Evolutionary conservation across 2,113 vertebrate species (phyloP), one percentile per base, ranked within the genome.

Genomic region (Patagioenas fasciata): DNA sequence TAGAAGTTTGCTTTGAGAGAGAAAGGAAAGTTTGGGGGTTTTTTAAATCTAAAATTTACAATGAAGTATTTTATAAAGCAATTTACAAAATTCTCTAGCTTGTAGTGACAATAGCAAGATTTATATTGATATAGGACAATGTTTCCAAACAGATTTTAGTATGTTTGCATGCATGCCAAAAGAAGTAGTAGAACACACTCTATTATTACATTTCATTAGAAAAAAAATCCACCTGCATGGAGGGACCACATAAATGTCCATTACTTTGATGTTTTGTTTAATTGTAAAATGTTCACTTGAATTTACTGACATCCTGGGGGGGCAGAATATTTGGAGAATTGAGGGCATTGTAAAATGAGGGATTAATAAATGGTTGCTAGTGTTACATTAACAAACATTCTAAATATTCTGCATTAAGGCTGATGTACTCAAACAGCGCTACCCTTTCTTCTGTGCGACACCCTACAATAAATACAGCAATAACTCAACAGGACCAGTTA

Each of bases 1-100:
- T 6, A 57, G 11, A 69, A 29, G 7, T 50, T 88, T 57, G 24
- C 57, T 93, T 50, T 31, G 16, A 65, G 38, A 83, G 40, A 72
- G 12, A 82, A 50, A 65, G 20, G 8, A 70, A 69, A 64, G 29
- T 24, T 50, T 24, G 20, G 10, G 0, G 0, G 0, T 38, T 85
- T 84, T 60, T 81, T 87, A 2, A 36, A 32, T 20, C 17, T 51
- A 61, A 65, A 91, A 47, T 58, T 72, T 5, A n/a, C 21, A 20
- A 19, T 20, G 13, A 40, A 65, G 65, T 66, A 24, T 42, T 93
- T 70, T 13, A 28, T 57, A 28, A 42, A 88, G 15, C 9, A 34
- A 17, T 69, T 75, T n/a, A 58, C 21, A 74, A 1, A 15, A 23
- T 71, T 71, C 85, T 88, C 34, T 48, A 18, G 28, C 25, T 71